These are phyloP conservation scores for Falco columbarius DNA, from an alignment of 2,797 vertebrate species.

Conservation along the genomic window DNA sequence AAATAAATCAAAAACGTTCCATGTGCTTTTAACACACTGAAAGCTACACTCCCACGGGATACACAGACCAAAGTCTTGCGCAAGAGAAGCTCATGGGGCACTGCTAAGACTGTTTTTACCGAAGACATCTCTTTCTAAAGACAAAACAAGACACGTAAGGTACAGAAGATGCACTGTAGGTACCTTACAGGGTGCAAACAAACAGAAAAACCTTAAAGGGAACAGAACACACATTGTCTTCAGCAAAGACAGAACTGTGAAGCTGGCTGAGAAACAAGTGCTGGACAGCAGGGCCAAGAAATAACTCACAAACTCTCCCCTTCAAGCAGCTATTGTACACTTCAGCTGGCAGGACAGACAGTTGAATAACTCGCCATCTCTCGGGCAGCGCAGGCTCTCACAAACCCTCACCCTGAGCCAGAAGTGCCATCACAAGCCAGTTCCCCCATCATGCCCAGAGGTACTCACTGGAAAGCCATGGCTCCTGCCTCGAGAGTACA, in stretches of 20 bases:
- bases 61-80: neutral
- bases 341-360: neutral
- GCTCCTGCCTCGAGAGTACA: slow-evolving; percentile 95
- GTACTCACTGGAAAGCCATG: slow-evolving; percentile 96
- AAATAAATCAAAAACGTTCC: neutral
- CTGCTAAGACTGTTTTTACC: neutral
- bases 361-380: fast-evolving
- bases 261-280: neutral
- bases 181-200: fast-evolving
- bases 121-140: neutral
- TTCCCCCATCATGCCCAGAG: fast-evolving
- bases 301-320: fast-evolving
- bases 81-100: neutral
- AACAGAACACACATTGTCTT: neutral
- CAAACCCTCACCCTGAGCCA: fast-evolving
- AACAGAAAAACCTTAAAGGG: neutral
- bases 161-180: fast-evolving
- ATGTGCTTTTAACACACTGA: fast-evolving
- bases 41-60: fast-evolving
- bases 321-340: fast-evolving
- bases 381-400: neutral
- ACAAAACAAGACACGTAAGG: no score
- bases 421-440: fast-evolving
- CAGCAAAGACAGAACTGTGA: neutral
- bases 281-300: neutral